These are phyloP conservation scores for Aethes cnicana DNA, from an alignment of 2,888 invertebrate species.

Conservation along the genomic window DNA sequence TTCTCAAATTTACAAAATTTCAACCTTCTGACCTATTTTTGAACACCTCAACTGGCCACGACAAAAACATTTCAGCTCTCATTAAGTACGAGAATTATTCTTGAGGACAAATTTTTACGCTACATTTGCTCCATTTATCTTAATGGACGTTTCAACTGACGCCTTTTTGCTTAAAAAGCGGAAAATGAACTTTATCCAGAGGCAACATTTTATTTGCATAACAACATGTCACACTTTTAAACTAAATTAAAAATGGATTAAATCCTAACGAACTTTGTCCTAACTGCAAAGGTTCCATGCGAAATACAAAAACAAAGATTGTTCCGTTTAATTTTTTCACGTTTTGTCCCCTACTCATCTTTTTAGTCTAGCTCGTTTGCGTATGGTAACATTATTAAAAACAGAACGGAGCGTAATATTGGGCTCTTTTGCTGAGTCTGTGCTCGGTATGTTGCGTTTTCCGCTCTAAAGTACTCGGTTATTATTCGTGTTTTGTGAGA, in stretches of 20 bases:
- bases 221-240: constrained; percentile 30
- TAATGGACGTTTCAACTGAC: constrained; percentile 21
- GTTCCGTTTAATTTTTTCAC: constrained; percentile 39
- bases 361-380: constrained; percentile 38
- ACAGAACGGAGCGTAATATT: constrained; percentile 32
- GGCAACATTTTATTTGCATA: constrained; percentile 7
- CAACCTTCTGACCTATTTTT: constrained; percentile 8
- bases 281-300: constrained; percentile 32
- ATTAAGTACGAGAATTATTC: constrained; percentile 20
- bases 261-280: constrained; percentile 35
- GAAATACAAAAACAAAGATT: constrained; percentile 40
- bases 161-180: constrained; percentile 5
- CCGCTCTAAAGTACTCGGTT: constrained; percentile 29
- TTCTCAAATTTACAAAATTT: too few species aligned
- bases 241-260: constrained; percentile 40
- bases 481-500: constrained; percentile 31
- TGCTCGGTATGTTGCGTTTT: constrained; percentile 32
- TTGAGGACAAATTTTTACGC: constrained; percentile 18
- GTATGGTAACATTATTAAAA: constrained; percentile 52
- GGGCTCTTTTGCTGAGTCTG: constrained; percentile 32
- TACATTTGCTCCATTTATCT: constrained; percentile 18
- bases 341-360: constrained; percentile 34
- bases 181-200: constrained; percentile 2
- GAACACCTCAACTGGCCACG: background rate
- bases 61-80: constrained; percentile 12